phyloP scores from a whole-genome alignment of 2,797 vertebrate species.

The Manis pentadactyla region DNA sequence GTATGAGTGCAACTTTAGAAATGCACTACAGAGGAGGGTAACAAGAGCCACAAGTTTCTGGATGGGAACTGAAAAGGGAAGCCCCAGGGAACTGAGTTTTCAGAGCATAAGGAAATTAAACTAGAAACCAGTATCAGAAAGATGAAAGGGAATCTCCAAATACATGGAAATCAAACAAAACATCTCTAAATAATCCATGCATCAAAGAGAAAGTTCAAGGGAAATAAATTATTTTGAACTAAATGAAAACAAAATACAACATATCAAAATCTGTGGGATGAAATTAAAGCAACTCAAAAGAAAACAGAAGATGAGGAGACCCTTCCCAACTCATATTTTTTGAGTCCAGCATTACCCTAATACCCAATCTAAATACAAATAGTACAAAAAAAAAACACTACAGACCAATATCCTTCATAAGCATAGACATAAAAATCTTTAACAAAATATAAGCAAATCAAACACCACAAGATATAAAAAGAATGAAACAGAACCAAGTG shows the following conservation, averaged over 20 bases:
- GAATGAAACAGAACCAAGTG: not conserved
- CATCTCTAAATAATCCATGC: not conserved
- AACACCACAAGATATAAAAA: not conserved
- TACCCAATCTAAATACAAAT: not conserved
- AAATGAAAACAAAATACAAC: slow-evolving; percentile 31
- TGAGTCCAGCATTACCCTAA: not conserved
- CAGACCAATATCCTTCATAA: not conserved
- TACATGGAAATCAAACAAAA: slow-evolving; percentile 25
- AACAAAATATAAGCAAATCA: not conserved
- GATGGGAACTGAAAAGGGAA: not conserved
- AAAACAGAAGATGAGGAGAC: not conserved
- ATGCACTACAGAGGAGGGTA: not conserved
- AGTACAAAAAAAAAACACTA: slow-evolving; percentile 4
- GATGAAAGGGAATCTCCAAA: not conserved
- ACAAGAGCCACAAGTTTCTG: not conserved
- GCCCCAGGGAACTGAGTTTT: not conserved
- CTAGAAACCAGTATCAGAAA: not conserved
- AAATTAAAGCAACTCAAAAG: slow-evolving; percentile 35
- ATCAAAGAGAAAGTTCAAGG: slow-evolving; percentile 1
- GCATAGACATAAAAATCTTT: not conserved
- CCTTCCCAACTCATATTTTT: not conserved
- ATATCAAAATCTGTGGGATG: not conserved
- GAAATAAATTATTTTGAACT: slow-evolving; percentile 34
- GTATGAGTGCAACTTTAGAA: not conserved
- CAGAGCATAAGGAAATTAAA: not conserved